Base-by-base conservation (phyloP, 1,140 invertebrate species). In the Drosophila ohnishii region DNA sequence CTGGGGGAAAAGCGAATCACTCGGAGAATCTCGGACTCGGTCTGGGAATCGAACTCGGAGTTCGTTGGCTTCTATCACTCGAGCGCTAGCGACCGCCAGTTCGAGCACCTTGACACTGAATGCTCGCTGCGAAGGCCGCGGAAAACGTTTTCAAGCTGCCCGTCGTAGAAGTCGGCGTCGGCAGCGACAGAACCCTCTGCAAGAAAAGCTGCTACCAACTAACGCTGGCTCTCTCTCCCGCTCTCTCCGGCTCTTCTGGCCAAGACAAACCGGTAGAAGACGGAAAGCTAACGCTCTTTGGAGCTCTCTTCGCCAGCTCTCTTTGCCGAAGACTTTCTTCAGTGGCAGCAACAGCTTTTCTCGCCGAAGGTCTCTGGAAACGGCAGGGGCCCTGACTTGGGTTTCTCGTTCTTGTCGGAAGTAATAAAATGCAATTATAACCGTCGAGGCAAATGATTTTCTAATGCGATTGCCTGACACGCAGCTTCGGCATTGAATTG, bases 61-160 rank as follows among this genome's bases (percentile, higher is more conserved):
- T 87, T 86, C 79, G 83, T 88, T 87, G 78, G 83, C 80, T 87
- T 88, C 75, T 87, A 72, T 83, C 62, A 72, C 63, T 82, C 65
- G 71, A 65, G 78, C 74, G 76, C 57, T 72, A 59, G 75, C 79
- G 80, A 84, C 83, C 86, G 84, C 84, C 83, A 88, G 84, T 88
- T 87, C 72, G 83, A 86, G 83, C 83, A 86, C 83, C 83, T 86
- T 87, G 83, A 87, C 83, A 87, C 84, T 87, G 83, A 86, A 86
- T 86, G 83, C 42, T 83, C 40, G 58, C 34, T 76, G 71, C 83
- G 83, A 86, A 86, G 83, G 83, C 83, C 83, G 79, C 83, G 83
- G 83, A 86, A 86, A 87, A 82, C 80, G 73, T 87, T 80, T 87
- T 88, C 83, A 87, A 85, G 84, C 78, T 83, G 80, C 61, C 67